Conservation (phyloP, 2,113 vertebrate genomes). For the Oxyura jamaicensis region DNA sequence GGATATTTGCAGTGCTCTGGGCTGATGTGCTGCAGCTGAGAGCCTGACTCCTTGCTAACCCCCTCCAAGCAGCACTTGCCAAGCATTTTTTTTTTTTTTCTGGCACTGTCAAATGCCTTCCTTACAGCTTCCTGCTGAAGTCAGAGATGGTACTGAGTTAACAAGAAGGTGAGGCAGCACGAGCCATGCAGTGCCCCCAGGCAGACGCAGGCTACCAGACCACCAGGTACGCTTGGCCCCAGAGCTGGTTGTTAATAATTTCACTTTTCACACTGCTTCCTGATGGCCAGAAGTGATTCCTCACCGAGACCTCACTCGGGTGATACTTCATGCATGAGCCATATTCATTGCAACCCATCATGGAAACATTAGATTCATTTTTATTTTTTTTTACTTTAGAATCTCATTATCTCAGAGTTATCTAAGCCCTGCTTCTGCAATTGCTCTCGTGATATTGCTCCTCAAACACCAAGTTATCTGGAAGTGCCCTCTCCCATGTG, state of each 20-base stretch:
- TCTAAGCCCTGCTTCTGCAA: neutral
- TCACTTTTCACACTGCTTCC: neutral
- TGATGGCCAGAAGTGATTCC: neutral
- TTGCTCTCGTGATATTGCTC: neutral
- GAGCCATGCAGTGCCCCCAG: rapidly evolving
- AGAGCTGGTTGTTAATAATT: rapidly evolving
- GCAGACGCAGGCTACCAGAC: neutral
- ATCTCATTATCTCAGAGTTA: neutral
- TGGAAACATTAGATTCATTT: neutral
- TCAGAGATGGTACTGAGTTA: neutral
- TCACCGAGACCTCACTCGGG: neutral
- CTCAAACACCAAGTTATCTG: neutral
- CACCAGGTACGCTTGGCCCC: neutral
- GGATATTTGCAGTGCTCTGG: neutral
- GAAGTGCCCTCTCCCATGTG: neutral
- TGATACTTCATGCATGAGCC: neutral
- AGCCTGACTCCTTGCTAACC: neutral
- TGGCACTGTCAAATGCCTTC: neutral
- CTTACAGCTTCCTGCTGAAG: neutral
- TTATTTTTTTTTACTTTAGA: neutral
- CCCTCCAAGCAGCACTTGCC: neutral
- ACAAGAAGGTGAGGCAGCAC: neutral
- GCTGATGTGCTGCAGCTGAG: neutral
- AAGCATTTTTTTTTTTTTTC: neutral
- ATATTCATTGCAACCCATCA: neutral